Conservation (phyloP, 2,113 vertebrate species). For the Sceloporus undulatus region DNA sequence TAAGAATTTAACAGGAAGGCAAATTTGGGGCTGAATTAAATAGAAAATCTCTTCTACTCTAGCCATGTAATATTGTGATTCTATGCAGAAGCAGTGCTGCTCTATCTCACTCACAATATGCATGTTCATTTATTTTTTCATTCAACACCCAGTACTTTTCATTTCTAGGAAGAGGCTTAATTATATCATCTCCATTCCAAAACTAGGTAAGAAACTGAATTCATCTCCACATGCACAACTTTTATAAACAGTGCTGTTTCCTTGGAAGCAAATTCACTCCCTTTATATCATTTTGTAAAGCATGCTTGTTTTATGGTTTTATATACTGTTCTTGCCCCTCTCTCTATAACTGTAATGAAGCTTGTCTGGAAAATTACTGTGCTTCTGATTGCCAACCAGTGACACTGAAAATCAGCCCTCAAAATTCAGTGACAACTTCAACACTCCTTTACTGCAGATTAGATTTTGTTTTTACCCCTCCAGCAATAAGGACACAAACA, state of each 20-base stretch:
- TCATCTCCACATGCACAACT: background rate
- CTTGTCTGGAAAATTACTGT: constrained; percentile 60
- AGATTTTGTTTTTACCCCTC: constrained; percentile 48
- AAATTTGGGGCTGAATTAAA: background rate
- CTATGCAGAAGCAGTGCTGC: background rate
- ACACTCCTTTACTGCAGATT: constrained; percentile 64
- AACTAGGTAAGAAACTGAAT: constrained; percentile 25
- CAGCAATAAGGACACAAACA: constrained; percentile 62
- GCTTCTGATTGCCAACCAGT: constrained; percentile 63
- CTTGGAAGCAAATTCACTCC: background rate
- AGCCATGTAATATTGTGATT: background rate
- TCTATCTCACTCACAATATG: background rate
- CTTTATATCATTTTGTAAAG: constrained; percentile 14
- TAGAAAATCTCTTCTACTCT: background rate
- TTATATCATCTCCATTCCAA: constrained; percentile 3
- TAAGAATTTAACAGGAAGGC: too few species aligned
- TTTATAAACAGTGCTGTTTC: constrained; percentile 16
- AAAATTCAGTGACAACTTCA: constrained; percentile 64
- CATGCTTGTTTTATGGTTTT: constrained; percentile 32
- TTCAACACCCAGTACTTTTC: background rate
- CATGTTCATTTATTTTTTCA: background rate
- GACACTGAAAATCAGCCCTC: constrained; percentile 68
- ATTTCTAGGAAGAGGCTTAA: background rate
- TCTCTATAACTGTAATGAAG: constrained; percentile 65
- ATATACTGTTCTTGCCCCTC: constrained; percentile 6